A percentile compares a stretch with the other conserved stretches of the same genome.
These are phyloP conservation scores for Climacteris rufus DNA, from an alignment of 2,113 vertebrate species.

Conservation along the genomic window DNA sequence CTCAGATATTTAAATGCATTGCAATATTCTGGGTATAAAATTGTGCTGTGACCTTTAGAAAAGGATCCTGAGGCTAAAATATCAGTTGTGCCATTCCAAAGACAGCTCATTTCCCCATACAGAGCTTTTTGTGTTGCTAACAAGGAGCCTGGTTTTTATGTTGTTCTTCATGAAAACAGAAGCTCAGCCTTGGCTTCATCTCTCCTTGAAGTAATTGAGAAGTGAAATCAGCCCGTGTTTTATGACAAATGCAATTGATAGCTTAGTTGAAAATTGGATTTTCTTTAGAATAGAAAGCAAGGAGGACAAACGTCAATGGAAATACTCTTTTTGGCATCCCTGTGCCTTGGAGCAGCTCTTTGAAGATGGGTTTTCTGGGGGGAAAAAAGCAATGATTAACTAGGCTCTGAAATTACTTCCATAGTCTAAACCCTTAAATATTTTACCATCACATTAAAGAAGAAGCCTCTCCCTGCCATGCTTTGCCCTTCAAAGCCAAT, in stretches of 20 bases:
- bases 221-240: slow-evolving; percentile 1
- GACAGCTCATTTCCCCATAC: slow-evolving; percentile 14
- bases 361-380: background rate
- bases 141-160: slow-evolving; percentile 15
- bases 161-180: background rate
- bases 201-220: slow-evolving; percentile 3
- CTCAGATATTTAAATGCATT: slow-evolving; percentile 1
- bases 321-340: slow-evolving; percentile 4
- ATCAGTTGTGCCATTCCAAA: background rate
- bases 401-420: background rate
- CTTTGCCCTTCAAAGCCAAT: background rate
- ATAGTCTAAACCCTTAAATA: background rate
- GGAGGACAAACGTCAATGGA: slow-evolving; percentile 8
- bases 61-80: slow-evolving; percentile 37
- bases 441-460: background rate
- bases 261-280: slow-evolving; percentile 14
- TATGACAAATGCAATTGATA: background rate
- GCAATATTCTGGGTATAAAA: slow-evolving; percentile 6
- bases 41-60: slow-evolving; percentile 18
- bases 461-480: background rate
- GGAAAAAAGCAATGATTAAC: background rate
- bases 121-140: slow-evolving; percentile 16
- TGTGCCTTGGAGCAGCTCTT: background rate
- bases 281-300: slow-evolving; percentile 5
- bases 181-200: background rate